These are phyloP conservation scores for Plecotus auritus DNA, from an alignment of 2,113 vertebrate species.

Conservation along the genomic window DNA sequence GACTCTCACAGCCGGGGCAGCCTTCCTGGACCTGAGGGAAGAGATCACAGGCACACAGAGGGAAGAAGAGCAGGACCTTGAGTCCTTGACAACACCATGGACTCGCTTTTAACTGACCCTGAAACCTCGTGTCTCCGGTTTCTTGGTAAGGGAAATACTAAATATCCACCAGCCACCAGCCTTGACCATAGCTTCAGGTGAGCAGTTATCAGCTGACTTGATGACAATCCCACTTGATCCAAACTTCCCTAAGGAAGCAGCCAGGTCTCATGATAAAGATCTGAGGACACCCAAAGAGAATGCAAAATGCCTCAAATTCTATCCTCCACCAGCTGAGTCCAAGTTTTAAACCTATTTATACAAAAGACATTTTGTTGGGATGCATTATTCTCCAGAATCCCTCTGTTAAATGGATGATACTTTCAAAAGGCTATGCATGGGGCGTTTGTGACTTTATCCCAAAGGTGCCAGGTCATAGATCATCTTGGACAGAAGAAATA, in stretches of 20 bases:
- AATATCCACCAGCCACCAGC: background rate
- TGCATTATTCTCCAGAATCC: background rate
- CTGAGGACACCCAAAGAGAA: background rate
- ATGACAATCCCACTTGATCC: background rate
- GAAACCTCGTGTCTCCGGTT: no score
- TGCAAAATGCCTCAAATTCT: background rate
- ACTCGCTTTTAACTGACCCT: no score
- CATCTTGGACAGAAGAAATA: background rate
- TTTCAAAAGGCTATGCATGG: conserved; percentile 24
- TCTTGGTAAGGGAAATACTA: no score
- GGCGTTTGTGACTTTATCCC: conserved; percentile 31
- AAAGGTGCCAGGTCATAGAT: conserved; percentile 19
- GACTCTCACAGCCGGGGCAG: no score
- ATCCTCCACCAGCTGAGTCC: background rate
- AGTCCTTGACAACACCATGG: no score
- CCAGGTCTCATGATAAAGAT: background rate
- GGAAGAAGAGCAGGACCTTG: no score
- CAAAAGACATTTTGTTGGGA: conserved; percentile 7
- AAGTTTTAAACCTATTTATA: background rate
- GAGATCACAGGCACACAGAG: no score
- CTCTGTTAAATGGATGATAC: conserved; percentile 33
- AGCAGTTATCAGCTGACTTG: background rate
- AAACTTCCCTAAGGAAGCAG: background rate
- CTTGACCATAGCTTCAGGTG: background rate
- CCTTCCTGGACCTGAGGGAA: no score